These are phyloP conservation scores for Dryobotodes eremita DNA, from an alignment of 2,888 invertebrate genomes.

Conservation along the genomic window DNA sequence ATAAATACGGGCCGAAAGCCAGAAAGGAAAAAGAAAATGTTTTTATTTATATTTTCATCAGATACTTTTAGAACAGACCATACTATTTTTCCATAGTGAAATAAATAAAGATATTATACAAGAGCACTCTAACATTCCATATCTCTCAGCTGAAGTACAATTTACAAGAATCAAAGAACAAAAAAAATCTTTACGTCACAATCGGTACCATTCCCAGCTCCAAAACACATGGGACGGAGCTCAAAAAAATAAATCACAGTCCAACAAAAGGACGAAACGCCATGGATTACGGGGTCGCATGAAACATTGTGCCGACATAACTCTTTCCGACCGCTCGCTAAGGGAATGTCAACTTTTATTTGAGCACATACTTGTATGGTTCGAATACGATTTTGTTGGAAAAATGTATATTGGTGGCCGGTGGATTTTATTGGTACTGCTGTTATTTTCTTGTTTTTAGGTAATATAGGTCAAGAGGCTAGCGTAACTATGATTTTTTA, in stretches of 20 bases:
- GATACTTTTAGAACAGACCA: neutral
- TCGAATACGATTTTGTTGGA: slow-evolving; percentile 51
- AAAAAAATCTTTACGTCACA: slow-evolving; percentile 4
- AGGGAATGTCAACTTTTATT: slow-evolving; percentile 72
- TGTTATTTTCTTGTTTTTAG: slow-evolving; percentile 40
- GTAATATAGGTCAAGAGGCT: slow-evolving; percentile 15
- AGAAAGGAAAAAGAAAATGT: too few species aligned
- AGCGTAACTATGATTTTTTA: neutral
- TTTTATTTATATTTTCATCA: neutral
- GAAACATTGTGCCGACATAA: slow-evolving; percentile 71
- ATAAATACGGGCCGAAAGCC: neutral
- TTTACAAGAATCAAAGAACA: slow-evolving; percentile 6
- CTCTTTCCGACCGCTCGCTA: slow-evolving; percentile 65
- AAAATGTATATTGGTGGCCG: slow-evolving; percentile 43
- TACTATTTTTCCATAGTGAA: neutral
- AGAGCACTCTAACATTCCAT: neutral
- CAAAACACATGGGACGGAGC: slow-evolving; percentile 18
- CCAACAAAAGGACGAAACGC: slow-evolving; percentile 66
- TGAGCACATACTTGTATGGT: slow-evolving; percentile 61
- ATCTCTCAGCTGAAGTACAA: slow-evolving; percentile 1
- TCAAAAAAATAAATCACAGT: slow-evolving; percentile 59
- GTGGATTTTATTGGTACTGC: slow-evolving; percentile 48
- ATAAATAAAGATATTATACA: slow-evolving; percentile 3
- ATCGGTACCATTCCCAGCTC: slow-evolving; percentile 9
- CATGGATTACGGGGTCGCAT: slow-evolving; percentile 65